Evolutionary conservation across 2,888 invertebrate genomes (phyloP).

Genomic region (Balanococcus diminutus): DNA sequence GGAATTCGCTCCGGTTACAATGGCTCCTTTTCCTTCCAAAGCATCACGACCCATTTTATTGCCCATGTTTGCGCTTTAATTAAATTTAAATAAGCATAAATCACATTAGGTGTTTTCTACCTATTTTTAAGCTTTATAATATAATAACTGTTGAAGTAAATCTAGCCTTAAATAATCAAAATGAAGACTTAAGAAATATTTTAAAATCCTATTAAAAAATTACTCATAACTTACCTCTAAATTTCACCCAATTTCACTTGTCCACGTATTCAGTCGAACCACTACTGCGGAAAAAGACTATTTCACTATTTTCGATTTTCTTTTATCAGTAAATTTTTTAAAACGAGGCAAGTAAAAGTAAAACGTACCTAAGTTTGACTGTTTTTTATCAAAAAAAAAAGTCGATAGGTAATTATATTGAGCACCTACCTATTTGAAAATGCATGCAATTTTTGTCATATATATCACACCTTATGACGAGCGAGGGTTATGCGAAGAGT

Average conservation of each 20-base stretch:
- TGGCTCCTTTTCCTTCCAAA: constrained; percentile 56
- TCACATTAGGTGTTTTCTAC: too few relatives aligned
- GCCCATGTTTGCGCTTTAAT: not conserved
- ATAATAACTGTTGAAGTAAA: too few relatives aligned
- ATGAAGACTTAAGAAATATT: too few relatives aligned
- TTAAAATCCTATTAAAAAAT: too few relatives aligned
- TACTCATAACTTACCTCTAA: too few relatives aligned
- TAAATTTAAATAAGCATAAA: not conserved
- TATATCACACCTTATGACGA: not conserved
- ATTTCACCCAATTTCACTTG: constrained; percentile 17
- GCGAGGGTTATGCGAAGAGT: not conserved
- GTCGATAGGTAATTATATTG: not conserved
- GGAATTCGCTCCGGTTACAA: constrained; percentile 59
- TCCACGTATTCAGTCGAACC: not conserved
- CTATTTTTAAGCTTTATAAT: too few relatives aligned
- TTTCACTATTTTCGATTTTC: not conserved
- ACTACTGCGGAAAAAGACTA: not conserved
- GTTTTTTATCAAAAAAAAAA: not conserved
- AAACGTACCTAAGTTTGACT: not conserved
- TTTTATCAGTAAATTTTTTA: not conserved
- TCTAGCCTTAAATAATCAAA: too few relatives aligned
- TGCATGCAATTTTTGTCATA: not conserved
- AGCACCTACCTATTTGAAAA: not conserved
- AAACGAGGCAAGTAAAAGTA: constrained; percentile 6
- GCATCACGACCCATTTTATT: constrained; percentile 50